Percentiles rank a stretch among this genome's conserved stretches.
These are phyloP conservation scores for Paramacrobiotus metropolitanus DNA, from an alignment of 1,140 invertebrate genomes.

Conservation along the genomic window DNA sequence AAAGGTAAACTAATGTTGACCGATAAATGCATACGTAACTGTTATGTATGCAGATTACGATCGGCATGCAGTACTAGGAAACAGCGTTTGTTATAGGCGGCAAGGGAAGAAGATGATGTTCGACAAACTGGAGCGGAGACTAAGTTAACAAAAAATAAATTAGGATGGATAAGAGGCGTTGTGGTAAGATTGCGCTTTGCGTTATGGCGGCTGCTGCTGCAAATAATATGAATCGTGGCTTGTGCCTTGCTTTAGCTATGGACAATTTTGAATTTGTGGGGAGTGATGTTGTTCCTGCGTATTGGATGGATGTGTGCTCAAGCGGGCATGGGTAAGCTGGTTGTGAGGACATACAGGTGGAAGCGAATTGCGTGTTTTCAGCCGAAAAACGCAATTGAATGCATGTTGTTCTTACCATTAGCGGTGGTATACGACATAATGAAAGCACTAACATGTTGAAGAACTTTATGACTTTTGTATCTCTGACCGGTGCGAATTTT, in stretches of 20 bases:
- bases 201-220: neutral
- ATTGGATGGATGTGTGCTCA: conserved; percentile 37
- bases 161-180: conserved; percentile 73
- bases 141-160: conserved; percentile 28
- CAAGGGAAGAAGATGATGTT: neutral
- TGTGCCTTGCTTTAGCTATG: conserved; percentile 25
- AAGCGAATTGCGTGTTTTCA: too few species aligned
- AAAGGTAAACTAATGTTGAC: neutral
- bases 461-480: neutral
- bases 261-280: conserved; percentile 49
- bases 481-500: neutral
- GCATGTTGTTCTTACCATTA: too few species aligned
- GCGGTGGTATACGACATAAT: too few species aligned
- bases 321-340: conserved; percentile 43
- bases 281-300: conserved; percentile 36
- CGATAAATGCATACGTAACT: neutral
- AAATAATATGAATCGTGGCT: neutral
- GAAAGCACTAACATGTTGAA: neutral
- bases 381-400: conserved; percentile 8
- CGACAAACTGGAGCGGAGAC: neutral
- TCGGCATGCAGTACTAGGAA: too few species aligned
- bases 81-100: neutral
- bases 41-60: too few species aligned
- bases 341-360: too few species aligned
- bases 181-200: conserved; percentile 23